Evolutionary conservation across 2,888 invertebrate genomes (phyloP).

Genomic region (Steinernema carpocapsae): DNA sequence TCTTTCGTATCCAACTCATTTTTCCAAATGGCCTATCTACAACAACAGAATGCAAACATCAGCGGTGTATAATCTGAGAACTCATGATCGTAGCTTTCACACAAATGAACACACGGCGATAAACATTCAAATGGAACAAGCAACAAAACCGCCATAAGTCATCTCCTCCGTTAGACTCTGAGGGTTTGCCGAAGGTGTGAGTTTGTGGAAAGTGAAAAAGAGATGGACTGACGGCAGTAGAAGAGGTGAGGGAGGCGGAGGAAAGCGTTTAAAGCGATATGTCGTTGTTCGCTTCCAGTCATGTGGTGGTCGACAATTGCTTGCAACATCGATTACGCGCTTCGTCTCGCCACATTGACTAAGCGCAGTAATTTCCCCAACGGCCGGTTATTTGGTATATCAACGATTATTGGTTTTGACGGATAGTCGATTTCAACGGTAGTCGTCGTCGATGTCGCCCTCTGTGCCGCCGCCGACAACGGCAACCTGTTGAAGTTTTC

Average conservation of each 20-base stretch:
- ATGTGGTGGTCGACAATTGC: conserved; percentile 23
- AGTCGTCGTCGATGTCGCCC: no score
- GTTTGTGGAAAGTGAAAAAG: not conserved
- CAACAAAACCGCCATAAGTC: not conserved
- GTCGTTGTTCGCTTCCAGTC: conserved; percentile 31
- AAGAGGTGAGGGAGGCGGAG: not conserved
- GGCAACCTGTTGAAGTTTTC: not conserved
- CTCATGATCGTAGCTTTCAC: no score
- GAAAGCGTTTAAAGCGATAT: conserved; percentile 29
- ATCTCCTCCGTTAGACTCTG: not conserved
- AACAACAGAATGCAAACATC: no score
- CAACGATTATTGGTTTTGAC: conserved; percentile 25
- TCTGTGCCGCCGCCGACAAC: no score
- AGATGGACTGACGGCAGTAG: not conserved
- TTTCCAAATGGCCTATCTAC: no score
- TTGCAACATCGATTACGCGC: conserved; percentile 32
- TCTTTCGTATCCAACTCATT: conserved; percentile 72
- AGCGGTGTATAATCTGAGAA: no score
- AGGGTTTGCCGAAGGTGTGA: not conserved
- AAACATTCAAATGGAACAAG: not conserved
- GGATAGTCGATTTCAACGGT: conserved; percentile 22
- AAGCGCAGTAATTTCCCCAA: conserved; percentile 27
- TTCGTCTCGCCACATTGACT: conserved; percentile 30
- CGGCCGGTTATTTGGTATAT: conserved; percentile 29
- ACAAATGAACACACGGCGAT: not conserved